Evolutionary conservation across 2,888 invertebrate genomes (phyloP), one percentile per base, ranked within the genome.

Genomic region (Clanis bilineata): DNA sequence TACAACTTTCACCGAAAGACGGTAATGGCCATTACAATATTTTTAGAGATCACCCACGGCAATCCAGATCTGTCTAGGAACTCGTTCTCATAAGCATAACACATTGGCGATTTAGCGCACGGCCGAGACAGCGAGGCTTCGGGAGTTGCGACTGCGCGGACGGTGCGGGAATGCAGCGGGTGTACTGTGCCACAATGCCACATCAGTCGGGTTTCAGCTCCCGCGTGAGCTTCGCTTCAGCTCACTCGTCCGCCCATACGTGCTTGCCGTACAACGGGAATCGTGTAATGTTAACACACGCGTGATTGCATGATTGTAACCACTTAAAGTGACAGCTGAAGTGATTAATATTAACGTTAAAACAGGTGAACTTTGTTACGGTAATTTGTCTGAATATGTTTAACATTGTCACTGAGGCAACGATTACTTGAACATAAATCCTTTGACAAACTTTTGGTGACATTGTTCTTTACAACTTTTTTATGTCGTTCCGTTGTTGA

Each of bases 91-190:
- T 62, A 65, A 66, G 67, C 63, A 60, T 62, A 65, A 67, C 67
- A 72, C 64, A 65, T 74, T 67, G 67, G 68, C 65, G 64, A 63
- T 62, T 67, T 66, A 64, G 63, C 67, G 66, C 68, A 64, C 63
- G 60, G 60, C 59, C 57, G 63, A 64, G 64, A 63, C 65, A 65
- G 64, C 56, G 60, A 58, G 66, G 63, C 59, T 65, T 70, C 64
- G 32, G 64, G 68, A 68, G 69, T 75, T 80, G 90, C 90, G 90
- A 73, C 89, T 90, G 90, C 91, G 91, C 90, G 88, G 77, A 73
- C 66, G 67, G 74, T 71, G 47, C 47, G 64, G 70, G 76, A 72
- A 73, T 76, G 81, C 73, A 80, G 79, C 75, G 68, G 76, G 80
- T 81, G 79, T 76, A 73, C 59, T 69, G 71, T 66, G 65, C 66